A percentile compares a stretch with the other conserved stretches of the same genome.
Evolutionary conservation across 1,140 invertebrate genomes (phyloP).

Genomic region (Calephelis nemesis): DNA sequence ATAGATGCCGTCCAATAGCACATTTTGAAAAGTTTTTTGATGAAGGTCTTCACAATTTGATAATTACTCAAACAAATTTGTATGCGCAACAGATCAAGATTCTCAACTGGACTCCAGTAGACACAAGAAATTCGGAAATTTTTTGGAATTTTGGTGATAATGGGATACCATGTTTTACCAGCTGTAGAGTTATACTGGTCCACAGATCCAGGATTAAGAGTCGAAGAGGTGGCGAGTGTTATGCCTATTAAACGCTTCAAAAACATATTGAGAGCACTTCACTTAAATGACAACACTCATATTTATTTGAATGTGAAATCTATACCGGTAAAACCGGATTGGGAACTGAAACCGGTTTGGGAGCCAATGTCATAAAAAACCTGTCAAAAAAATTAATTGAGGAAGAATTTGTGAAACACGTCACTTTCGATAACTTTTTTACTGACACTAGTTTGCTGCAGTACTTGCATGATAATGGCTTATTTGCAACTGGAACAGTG

Average conservation of each 20-base stretch:
- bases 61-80: conserved; percentile 39
- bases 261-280: too few species aligned
- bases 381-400: conserved; percentile 37
- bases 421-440: conserved; percentile 73
- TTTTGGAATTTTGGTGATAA: conserved; percentile 42
- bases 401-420: conserved; percentile 30
- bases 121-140: conserved; percentile 38
- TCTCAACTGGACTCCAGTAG: conserved; percentile 9
- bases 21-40: conserved; percentile 40
- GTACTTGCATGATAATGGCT: conserved; percentile 46
- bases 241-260: too few species aligned
- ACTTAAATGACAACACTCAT: not conserved
- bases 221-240: too few species aligned
- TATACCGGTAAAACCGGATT: conserved; percentile 52
- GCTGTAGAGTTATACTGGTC: conserved; percentile 52
- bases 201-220: conserved; percentile 43
- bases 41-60: conserved; percentile 36
- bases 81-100: conserved; percentile 40
- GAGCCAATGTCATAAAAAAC: conserved; percentile 49
- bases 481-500: conserved; percentile 61
- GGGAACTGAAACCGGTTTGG: conserved; percentile 45
- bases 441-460: conserved; percentile 46
- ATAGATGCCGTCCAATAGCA: conserved; percentile 33
- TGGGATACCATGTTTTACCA: conserved; percentile 37
- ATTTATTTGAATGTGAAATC: conserved; percentile 23